Evolutionary conservation across 2,888 invertebrate genomes (phyloP).

Genomic region (Amphipyra berbera): DNA sequence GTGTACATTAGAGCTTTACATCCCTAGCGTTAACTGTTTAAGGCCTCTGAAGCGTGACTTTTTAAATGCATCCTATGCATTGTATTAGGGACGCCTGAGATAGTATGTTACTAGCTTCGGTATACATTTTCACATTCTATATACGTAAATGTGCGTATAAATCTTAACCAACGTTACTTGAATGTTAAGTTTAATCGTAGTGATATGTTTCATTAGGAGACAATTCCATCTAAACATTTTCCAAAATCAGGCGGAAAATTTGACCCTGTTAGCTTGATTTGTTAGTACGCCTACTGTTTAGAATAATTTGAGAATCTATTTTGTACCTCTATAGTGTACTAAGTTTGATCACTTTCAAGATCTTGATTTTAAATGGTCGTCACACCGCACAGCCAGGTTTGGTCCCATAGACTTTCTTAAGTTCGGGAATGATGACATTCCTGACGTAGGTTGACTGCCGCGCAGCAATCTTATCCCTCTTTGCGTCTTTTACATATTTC

Average conservation of each 20-base stretch:
- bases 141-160: slow-evolving; percentile 44
- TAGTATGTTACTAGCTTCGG: slow-evolving; percentile 18
- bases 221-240: slow-evolving; percentile 64
- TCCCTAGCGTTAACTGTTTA: slow-evolving; percentile 37
- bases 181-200: slow-evolving; percentile 58
- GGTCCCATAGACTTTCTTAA: slow-evolving; percentile 95
- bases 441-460: slow-evolving; percentile 94
- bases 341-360: slow-evolving; percentile 46
- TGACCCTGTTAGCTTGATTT: slow-evolving; percentile 67
- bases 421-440: slow-evolving; percentile 95
- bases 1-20: slow-evolving; percentile 37
- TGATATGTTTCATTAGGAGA: slow-evolving; percentile 78
- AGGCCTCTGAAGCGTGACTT: slow-evolving; percentile 49
- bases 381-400: slow-evolving; percentile 95
- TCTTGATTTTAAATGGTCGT: slow-evolving; percentile 57
- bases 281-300: slow-evolving; percentile 18
- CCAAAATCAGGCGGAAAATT: slow-evolving; percentile 71
- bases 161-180: slow-evolving; percentile 41
- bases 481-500: slow-evolving; percentile 93
- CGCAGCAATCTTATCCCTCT: slow-evolving; percentile 93
- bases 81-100: slow-evolving; percentile 23
- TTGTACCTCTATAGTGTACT: slow-evolving; percentile 46
- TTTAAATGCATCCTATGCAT: slow-evolving; percentile 54
- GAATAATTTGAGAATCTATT: slow-evolving; percentile 38
- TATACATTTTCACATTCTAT: slow-evolving; percentile 34